phyloP scores from a whole-genome alignment of 2,113 vertebrate genomes.

The Hippocampus abdominalis region DNA sequence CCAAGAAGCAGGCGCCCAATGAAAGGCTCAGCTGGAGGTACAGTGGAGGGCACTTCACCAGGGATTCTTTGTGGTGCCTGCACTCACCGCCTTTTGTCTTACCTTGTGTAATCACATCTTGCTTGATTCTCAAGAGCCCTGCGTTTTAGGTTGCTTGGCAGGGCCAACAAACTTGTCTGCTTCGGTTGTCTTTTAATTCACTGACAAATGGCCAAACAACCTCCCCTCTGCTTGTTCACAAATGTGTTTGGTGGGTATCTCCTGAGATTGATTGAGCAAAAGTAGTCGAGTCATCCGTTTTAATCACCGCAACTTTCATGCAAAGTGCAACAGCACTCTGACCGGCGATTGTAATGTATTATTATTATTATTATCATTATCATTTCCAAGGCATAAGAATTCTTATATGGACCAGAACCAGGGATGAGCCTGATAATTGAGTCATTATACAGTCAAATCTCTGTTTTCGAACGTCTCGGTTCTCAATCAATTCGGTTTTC shows the following conservation, averaged over 20 bases:
- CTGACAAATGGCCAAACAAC: slow-evolving; percentile 60
- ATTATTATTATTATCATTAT: too few species aligned
- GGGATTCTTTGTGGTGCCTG: slow-evolving; percentile 57
- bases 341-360: too few species aligned
- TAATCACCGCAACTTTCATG: too few species aligned
- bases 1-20: slow-evolving; percentile 61
- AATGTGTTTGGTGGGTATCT: neutral
- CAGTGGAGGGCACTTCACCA: slow-evolving; percentile 53
- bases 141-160: slow-evolving; percentile 48
- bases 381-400: too few species aligned
- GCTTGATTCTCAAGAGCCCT: slow-evolving; percentile 46
- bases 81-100: slow-evolving; percentile 52
- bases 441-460: too few species aligned
- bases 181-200: slow-evolving; percentile 65
- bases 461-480: too few species aligned
- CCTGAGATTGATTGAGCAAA: too few species aligned
- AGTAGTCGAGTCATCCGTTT: too few species aligned
- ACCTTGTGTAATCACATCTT: slow-evolving; percentile 57
- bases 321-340: too few species aligned
- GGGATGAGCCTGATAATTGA: too few species aligned
- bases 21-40: slow-evolving; percentile 66
- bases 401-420: too few species aligned
- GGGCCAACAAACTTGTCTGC: slow-evolving; percentile 56
- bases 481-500: too few species aligned
- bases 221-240: slow-evolving; percentile 39